phyloP scores from a whole-genome alignment of 2,797 vertebrate species.

The Danio albolineatus region DNA sequence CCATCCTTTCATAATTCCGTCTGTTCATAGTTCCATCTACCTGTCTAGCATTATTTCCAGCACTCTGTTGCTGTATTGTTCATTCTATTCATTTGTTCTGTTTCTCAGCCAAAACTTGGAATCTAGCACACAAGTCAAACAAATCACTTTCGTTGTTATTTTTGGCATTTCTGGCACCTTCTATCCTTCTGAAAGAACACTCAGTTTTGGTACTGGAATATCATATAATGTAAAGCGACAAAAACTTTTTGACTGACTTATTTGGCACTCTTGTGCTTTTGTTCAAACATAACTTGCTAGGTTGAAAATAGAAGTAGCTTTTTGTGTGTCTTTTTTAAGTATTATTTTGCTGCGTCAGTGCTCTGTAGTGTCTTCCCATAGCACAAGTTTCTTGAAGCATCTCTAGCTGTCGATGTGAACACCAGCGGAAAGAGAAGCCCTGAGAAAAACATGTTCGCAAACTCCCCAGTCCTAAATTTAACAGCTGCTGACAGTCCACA shows the following conservation, averaged over 20 bases:
- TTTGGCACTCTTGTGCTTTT: slow-evolving; percentile 12
- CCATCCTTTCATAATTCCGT: no score
- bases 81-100: neutral
- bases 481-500: slow-evolving; percentile 53
- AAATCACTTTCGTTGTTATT: neutral
- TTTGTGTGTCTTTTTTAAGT: slow-evolving; percentile 31
- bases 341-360: slow-evolving; percentile 31
- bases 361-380: slow-evolving; percentile 39
- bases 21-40: no score
- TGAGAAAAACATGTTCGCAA: slow-evolving; percentile 45
- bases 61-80: no score
- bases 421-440: slow-evolving; percentile 36
- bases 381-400: slow-evolving; percentile 52
- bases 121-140: neutral
- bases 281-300: slow-evolving; percentile 7
- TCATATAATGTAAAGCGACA: slow-evolving; percentile 24
- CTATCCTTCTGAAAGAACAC: neutral
- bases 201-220: slow-evolving; percentile 5
- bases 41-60: no score
- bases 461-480: slow-evolving; percentile 53
- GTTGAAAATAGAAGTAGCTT: slow-evolving; percentile 20
- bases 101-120: neutral
- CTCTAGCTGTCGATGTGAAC: slow-evolving; percentile 41
- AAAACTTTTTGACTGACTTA: slow-evolving; percentile 7
- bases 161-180: neutral